Evolutionary conservation across 2,113 vertebrate genomes (phyloP).

Genomic region (Arenaria interpres): DNA sequence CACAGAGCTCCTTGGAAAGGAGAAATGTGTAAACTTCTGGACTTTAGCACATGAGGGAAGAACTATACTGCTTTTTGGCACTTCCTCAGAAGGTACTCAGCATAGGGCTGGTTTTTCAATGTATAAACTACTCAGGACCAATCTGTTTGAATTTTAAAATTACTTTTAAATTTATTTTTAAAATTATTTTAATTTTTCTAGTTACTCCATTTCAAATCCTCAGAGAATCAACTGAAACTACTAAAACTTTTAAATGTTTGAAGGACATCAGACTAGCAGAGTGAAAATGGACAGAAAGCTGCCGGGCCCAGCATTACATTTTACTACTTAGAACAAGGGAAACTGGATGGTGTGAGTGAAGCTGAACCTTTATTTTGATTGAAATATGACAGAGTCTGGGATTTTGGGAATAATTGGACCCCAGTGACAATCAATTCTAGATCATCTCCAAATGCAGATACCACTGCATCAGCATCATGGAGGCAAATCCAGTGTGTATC

Average conservation of each 20-base stretch:
- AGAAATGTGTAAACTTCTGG: not conserved
- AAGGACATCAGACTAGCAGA: not conserved
- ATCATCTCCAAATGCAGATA: not conserved
- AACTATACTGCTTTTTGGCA: not conserved
- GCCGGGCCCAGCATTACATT: not conserved
- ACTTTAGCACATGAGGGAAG: not conserved
- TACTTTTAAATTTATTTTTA: not conserved
- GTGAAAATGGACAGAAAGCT: not conserved
- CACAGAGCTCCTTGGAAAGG: not conserved
- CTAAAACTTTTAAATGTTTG: not conserved
- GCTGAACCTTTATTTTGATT: fast-evolving
- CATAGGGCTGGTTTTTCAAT: not conserved
- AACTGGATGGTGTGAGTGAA: not conserved
- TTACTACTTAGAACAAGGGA: not conserved
- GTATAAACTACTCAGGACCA: not conserved
- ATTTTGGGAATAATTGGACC: not conserved
- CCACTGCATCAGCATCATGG: not conserved
- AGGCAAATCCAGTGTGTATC: not conserved
- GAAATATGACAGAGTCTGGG: not conserved
- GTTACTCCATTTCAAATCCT: not conserved
- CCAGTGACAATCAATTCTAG: not conserved
- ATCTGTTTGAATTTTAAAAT: not conserved
- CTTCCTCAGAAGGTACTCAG: not conserved
- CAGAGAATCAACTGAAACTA: not conserved
- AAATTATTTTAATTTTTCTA: not conserved